Evolutionary conservation across 2,888 invertebrate genomes (phyloP).

Genomic region (Kuschelorhynchus macadamiae): DNA sequence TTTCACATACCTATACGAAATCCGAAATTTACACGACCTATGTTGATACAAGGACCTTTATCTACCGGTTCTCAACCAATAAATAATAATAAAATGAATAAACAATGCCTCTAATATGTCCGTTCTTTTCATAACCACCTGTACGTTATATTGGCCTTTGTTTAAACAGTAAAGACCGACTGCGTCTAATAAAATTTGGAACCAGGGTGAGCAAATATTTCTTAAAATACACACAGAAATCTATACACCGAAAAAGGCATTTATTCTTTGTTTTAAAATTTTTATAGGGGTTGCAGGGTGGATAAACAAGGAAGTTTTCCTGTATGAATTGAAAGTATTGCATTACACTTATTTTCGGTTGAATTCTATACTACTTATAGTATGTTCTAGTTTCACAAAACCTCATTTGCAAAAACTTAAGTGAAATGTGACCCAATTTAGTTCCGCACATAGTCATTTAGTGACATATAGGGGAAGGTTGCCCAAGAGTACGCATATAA

Average conservation of each 20-base stretch:
- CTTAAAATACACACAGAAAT: slow-evolving; percentile 17
- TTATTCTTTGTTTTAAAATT: slow-evolving; percentile 12
- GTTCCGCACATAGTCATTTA: too few species aligned
- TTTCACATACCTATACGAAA: slow-evolving; percentile 14
- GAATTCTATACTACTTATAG: too few species aligned
- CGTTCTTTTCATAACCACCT: slow-evolving; percentile 27
- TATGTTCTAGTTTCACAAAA: too few species aligned
- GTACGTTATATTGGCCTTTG: slow-evolving; percentile 11
- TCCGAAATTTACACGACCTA: slow-evolving; percentile 20
- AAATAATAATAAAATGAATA: slow-evolving; percentile 29
- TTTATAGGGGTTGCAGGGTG: slow-evolving; percentile 16
- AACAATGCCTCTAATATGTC: slow-evolving; percentile 20
- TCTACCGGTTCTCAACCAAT: slow-evolving; percentile 29
- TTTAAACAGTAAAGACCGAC: neutral
- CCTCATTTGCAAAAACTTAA: too few species aligned
- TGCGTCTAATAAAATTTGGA: slow-evolving; percentile 15
- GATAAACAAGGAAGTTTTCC: too few species aligned
- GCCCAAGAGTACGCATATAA: too few species aligned
- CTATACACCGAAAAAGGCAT: slow-evolving; percentile 16
- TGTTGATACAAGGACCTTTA: slow-evolving; percentile 10
- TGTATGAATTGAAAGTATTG: too few species aligned
- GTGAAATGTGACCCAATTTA: too few species aligned
- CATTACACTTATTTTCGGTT: too few species aligned
- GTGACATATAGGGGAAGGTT: too few species aligned
- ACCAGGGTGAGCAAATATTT: slow-evolving; percentile 14